Percentiles rank a stretch among this genome's conserved stretches.
These are phyloP conservation scores for Hirundichthys speculiger DNA, from an alignment of 2,113 vertebrate species.

Conservation along the genomic window DNA sequence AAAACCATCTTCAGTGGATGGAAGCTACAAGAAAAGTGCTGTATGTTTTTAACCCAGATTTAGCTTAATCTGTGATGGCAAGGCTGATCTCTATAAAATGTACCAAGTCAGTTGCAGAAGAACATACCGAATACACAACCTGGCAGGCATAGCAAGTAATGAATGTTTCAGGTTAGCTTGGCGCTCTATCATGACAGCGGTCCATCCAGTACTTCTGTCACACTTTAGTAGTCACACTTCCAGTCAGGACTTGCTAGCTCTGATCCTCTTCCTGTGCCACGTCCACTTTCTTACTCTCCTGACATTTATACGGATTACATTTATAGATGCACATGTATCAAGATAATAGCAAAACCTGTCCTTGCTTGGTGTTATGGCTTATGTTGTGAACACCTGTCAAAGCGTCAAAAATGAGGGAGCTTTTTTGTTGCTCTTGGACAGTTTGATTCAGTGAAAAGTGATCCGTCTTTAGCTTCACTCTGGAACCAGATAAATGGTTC, in stretches of 20 bases:
- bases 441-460: constrained; percentile 32
- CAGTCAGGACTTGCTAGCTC: constrained; percentile 22
- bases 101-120: constrained; percentile 54
- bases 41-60: constrained; percentile 68
- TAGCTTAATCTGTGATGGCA: constrained; percentile 50
- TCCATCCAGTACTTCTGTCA: constrained; percentile 51
- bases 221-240: constrained; percentile 1
- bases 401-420: constrained; percentile 39
- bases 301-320: constrained; percentile 44
- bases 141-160: constrained; percentile 12
- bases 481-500: constrained; percentile 54
- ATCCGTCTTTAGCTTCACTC: constrained; percentile 38
- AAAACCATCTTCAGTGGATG: constrained; percentile 63
- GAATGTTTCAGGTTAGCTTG: constrained; percentile 20
- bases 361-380: constrained; percentile 41
- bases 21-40: constrained; percentile 58
- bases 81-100: constrained; percentile 51
- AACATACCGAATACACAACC: constrained; percentile 32
- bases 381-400: constrained; percentile 51
- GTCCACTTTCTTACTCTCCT: constrained; percentile 34
- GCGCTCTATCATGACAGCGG: constrained; percentile 30
- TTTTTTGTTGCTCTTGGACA: constrained; percentile 44
- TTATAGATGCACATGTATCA: constrained; percentile 39
- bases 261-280: constrained; percentile 48
- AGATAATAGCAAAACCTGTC: constrained; percentile 35